Conservation (phyloP, 2,113 vertebrate species). For the Isichthys henryi region DNA sequence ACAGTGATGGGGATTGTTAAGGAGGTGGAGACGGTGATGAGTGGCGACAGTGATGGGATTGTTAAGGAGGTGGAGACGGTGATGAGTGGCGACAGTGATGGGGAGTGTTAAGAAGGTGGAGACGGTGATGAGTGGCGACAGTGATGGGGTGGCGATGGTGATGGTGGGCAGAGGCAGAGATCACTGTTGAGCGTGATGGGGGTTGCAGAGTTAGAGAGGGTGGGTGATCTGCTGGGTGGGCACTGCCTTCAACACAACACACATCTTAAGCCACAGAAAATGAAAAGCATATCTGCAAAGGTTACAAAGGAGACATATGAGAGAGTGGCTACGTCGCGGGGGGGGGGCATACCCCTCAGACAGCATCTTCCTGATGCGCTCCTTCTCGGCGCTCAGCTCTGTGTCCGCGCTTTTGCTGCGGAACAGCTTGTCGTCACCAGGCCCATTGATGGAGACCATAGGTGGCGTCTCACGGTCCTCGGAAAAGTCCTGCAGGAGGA, state of each 20-base stretch:
- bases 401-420: slow-evolving; percentile 89
- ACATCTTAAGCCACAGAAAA: neutral
- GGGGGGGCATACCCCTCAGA: slow-evolving; percentile 74
- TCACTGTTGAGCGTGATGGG: neutral
- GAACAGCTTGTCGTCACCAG: slow-evolving; percentile 84
- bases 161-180: neutral
- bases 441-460: slow-evolving; percentile 77
- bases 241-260: neutral
- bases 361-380: slow-evolving; percentile 93
- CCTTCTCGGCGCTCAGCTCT: slow-evolving; percentile 77
- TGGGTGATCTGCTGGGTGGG: neutral
- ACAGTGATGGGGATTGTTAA: no score
- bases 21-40: no score
- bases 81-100: no score
- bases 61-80: no score
- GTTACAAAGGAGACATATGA: neutral
- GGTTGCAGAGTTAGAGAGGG: no score
- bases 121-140: neutral
- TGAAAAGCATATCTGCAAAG: neutral
- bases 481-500: slow-evolving; percentile 57
- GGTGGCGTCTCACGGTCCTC: slow-evolving; percentile 68
- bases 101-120: no score
- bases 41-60: neutral
- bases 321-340: neutral
- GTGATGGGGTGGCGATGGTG: no score